These are phyloP conservation scores for Hybognathus amarus DNA, from an alignment of 2,797 vertebrate genomes.

Conservation along the genomic window DNA sequence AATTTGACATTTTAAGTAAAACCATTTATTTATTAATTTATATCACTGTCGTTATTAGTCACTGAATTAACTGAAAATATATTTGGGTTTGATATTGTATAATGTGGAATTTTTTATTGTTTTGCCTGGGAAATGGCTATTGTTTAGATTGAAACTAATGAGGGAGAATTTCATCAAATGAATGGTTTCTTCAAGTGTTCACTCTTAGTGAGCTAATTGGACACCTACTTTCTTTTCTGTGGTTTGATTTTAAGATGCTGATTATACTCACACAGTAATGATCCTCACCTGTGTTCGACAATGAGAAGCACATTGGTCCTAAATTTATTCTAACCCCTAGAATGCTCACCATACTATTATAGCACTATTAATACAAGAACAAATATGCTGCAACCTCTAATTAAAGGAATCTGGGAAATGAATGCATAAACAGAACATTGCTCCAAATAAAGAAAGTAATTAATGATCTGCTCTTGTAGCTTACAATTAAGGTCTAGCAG, in stretches of 20 bases:
- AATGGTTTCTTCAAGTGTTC: neutral
- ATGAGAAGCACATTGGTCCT: neutral
- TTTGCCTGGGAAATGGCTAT: slow-evolving; percentile 13
- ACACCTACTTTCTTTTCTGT: neutral
- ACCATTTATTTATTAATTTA: neutral
- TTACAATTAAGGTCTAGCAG: slow-evolving; percentile 20
- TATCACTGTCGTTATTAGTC: neutral
- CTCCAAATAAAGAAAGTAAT: neutral
- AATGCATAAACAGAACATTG: slow-evolving; percentile 1
- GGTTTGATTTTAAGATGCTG: neutral
- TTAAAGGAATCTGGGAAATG: neutral
- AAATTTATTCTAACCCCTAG: neutral
- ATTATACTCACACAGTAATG: neutral
- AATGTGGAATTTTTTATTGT: neutral
- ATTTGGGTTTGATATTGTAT: neutral
- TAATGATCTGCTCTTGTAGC: neutral
- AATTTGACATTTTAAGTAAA: neutral
- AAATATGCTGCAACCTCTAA: slow-evolving; percentile 3
- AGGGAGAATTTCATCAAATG: neutral
- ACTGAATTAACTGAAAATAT: neutral
- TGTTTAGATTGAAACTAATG: neutral
- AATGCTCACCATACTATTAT: neutral
- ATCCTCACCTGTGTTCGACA: neutral
- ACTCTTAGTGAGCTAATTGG: neutral
- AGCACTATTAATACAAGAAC: neutral